A percentile compares a stretch with the other conserved stretches of the same genome.
Conservation (phyloP, 2,888 invertebrate species). For the Cataglyphis cursor region DNA sequence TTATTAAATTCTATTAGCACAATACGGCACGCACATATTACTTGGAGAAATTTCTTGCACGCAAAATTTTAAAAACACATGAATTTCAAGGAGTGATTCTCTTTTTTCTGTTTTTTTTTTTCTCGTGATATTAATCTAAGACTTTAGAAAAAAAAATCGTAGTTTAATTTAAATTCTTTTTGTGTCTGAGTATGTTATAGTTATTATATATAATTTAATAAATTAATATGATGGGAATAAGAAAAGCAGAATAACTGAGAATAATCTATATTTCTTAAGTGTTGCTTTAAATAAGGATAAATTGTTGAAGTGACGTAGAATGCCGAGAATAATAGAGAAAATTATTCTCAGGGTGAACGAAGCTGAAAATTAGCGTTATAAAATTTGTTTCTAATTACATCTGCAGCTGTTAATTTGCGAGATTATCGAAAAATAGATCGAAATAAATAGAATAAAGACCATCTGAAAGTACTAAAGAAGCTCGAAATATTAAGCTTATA, state of each 20-base stretch:
- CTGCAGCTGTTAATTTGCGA: not conserved
- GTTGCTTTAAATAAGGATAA: constrained; percentile 39
- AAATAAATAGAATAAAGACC: not conserved
- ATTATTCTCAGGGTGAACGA: constrained; percentile 65
- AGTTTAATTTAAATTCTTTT: constrained; percentile 35
- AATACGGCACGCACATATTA: not conserved
- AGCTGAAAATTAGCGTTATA: constrained; percentile 66
- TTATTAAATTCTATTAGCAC: constrained; percentile 1
- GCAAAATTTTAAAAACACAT: not conserved
- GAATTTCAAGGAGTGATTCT: not conserved
- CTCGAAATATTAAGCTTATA: not conserved
- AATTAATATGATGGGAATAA: constrained; percentile 23
- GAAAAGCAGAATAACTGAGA: constrained; percentile 5
- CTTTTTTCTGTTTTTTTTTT: not conserved
- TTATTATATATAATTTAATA: constrained; percentile 14
- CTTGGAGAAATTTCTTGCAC: not conserved
- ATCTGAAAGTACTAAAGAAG: not conserved
- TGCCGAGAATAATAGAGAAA: constrained; percentile 57
- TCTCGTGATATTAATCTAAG: constrained; percentile 17
- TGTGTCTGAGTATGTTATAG: not conserved
- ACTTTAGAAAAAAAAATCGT: constrained; percentile 14
- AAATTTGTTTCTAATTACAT: constrained; percentile 52
- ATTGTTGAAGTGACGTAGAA: constrained; percentile 2
- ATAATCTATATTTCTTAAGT: constrained; percentile 34
- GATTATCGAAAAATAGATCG: constrained; percentile 14